Evolutionary conservation across 2,797 vertebrate genomes (phyloP), one percentile per base, ranked within the genome.

Genomic region (Eospalax fontanierii): DNA sequence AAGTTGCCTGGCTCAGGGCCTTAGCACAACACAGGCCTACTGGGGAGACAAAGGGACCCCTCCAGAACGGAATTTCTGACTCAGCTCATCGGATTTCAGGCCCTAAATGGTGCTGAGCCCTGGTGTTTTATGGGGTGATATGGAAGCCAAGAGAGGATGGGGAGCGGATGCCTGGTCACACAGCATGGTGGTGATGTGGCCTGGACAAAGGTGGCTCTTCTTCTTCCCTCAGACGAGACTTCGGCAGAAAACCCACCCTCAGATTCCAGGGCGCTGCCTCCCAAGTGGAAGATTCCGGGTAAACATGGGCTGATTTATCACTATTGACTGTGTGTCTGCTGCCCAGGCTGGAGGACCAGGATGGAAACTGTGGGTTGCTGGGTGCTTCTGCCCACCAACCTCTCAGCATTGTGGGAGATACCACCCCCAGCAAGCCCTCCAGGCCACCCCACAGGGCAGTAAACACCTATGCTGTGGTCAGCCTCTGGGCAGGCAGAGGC

Each of bases 211-310:
- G 50, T 3, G 43, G 40, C 14, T 15, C 22, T 57, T 68, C 33
- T 16, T 4, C 33, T 70, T 68, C 10, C 16, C 8, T 22, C 33
- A 26, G 54, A 59, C 10, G 0, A 43, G 54, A 22, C 2, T 0
- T 0, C 9, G 38, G 1, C 6, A 12, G 0, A n/a, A 40, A 6
- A 0, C 0, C 70, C 10, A 2, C 33, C 80, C 22, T 19, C 11
- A 0, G 73, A 43, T 63, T 84, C 78, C 88, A 66, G 61, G 50
- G 1, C 0, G 3, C 4, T 1, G 46, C 10, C 33, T 35, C 78
- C 84, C 0, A 21, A 15, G 3, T 54, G 81, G 89, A 89, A 57
- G 63, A 71, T 40, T 24, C 70, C 57, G 6, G 43, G 3, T 33
- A 50, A 87, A 70, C 70, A 70, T 0, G 28, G 78, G 4, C 6